Evolutionary conservation across 1,140 invertebrate genomes (phyloP).

Genomic region (Lethrus apterus): DNA sequence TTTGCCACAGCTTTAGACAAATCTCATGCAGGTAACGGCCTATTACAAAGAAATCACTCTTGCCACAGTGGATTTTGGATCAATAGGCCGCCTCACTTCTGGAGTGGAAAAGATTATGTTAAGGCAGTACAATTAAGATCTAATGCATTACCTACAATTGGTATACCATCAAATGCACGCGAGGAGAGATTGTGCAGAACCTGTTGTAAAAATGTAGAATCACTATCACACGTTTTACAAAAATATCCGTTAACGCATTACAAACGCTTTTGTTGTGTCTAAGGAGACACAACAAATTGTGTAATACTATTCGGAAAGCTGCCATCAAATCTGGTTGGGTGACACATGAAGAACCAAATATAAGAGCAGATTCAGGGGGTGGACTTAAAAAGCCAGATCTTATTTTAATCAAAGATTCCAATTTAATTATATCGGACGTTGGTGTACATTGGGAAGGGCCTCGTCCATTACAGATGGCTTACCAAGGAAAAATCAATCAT

Average conservation of each 20-base stretch:
- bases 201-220: conserved; percentile 11
- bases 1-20: not conserved
- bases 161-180: conserved; percentile 5
- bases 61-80: conserved; percentile 9
- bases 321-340: no score
- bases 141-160: not conserved
- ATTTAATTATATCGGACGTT: no score
- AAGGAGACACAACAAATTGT: no score
- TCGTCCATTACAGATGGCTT: no score
- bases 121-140: conserved; percentile 13
- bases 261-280: no score
- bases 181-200: conserved; percentile 2
- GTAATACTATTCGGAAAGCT: no score
- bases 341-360: no score
- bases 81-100: not conserved
- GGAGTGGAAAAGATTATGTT: conserved; percentile 14
- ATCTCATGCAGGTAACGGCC: not conserved
- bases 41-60: not conserved
- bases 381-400: no score
- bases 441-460: no score
- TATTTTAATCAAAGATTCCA: no score
- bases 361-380: no score
- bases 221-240: conserved; percentile 18
- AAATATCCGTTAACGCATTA: conserved; percentile 11
- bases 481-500: conserved; percentile 2